phyloP scores from a whole-genome alignment of 2,888 invertebrate species.

The Macaria notata region DNA sequence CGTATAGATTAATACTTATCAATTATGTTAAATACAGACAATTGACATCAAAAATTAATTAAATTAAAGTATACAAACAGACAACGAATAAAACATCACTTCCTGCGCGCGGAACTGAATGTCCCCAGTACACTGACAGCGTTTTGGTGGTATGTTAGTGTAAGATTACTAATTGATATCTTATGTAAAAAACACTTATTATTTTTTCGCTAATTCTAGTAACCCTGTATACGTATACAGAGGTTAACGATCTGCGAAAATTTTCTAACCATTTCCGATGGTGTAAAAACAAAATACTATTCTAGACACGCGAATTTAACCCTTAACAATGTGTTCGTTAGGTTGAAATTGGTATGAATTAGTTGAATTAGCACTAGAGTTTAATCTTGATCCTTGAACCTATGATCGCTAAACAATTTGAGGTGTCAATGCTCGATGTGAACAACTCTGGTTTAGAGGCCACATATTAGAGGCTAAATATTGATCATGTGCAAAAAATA shows the following conservation, averaged over 20 bases:
- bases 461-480: constrained; percentile 16
- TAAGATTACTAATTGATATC: no score
- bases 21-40: no score
- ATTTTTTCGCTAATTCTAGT: no score
- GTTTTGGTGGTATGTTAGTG: no score
- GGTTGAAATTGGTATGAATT: constrained; percentile 3
- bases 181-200: no score
- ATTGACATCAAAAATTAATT: no score
- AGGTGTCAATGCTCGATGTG: constrained; percentile 34
- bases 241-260: constrained; percentile 21
- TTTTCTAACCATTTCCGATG: constrained; percentile 22
- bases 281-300: constrained; percentile 8
- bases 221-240: neutral
- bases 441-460: constrained; percentile 22
- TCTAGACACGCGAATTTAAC: neutral
- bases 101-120: no score
- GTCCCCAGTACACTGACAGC: no score
- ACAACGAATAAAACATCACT: no score
- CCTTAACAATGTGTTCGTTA: neutral
- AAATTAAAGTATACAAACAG: no score
- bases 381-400: constrained; percentile 26
- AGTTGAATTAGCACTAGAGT: constrained; percentile 1
- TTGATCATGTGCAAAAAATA: neutral
- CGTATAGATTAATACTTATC: no score
- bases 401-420: constrained; percentile 22